These are phyloP conservation scores for Junonia oenone DNA, from an alignment of 2,888 invertebrate genomes.

Conservation along the genomic window DNA sequence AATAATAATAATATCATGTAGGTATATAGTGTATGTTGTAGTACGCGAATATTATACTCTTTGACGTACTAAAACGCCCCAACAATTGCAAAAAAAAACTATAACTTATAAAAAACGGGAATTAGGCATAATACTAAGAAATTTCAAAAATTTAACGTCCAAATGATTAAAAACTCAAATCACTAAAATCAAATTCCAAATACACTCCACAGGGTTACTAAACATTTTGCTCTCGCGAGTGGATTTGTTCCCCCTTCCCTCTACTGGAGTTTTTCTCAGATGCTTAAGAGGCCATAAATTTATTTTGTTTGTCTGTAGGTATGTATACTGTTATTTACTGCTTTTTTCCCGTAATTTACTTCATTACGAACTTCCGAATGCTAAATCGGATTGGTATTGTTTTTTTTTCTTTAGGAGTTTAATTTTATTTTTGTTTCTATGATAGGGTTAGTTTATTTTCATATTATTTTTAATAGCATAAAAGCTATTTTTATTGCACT, in stretches of 20 bases:
- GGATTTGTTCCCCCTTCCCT: conserved; percentile 60
- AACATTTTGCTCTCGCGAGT: conserved; percentile 44
- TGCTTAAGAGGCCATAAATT: conserved; percentile 68
- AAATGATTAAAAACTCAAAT: conserved; percentile 18
- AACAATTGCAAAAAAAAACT: too few species aligned
- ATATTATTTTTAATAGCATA: neutral
- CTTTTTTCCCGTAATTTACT: conserved; percentile 36
- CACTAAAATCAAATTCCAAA: conserved; percentile 11
- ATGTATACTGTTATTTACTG: conserved; percentile 60
- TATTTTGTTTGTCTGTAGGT: conserved; percentile 52
- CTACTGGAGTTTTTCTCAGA: conserved; percentile 45
- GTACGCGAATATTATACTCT: too few species aligned
- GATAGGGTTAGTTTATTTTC: neutral
- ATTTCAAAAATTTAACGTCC: too few species aligned
- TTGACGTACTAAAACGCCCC: too few species aligned
- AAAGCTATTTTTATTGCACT: neutral
- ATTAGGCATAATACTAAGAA: too few species aligned
- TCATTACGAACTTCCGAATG: conserved; percentile 30
- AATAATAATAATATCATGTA: too few species aligned
- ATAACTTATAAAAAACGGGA: too few species aligned
- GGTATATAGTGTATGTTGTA: too few species aligned
- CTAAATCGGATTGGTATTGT: neutral
- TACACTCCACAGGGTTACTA: conserved; percentile 19
- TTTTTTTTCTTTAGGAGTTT: conserved; percentile 10
- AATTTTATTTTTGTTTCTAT: neutral